Base-by-base conservation (phyloP, 2,113 vertebrate genomes). In the Cacatua alba region DNA sequence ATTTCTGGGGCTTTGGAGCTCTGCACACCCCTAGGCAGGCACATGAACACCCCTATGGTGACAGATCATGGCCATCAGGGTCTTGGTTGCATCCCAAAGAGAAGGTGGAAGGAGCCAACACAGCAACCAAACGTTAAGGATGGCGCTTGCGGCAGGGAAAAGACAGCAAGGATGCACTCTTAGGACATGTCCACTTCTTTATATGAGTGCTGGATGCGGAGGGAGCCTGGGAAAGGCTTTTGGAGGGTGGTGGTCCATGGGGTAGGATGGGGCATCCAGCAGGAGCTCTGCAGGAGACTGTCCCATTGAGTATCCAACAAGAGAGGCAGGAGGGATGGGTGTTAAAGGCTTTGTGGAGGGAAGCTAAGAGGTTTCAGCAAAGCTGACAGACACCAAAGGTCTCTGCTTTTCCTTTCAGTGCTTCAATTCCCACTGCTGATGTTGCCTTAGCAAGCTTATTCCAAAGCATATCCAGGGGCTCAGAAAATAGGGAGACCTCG, bases 151-250 rank as follows among this genome's bases (percentile, higher is more conserved):
- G 49, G 8, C 14, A 60, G 13, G 62, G 37, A 51, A 65, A 71
- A 25, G 24, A 37, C 14, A 17, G 15, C 44, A n/a, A 44, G 20
- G 24, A 48, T 2, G 4, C 0, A 0, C 13, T 70, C 6, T 28
- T 39, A 70, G 81, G 69, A 14, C 7, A 2, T 0, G 4, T 51
- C 11, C 39, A 43, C 39, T 76, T 76, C 57, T 52, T 35, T 41
- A 3, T 3, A 5, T 2, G 11, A 28, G 9, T 1, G 0, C 7
- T 10, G n/a, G 31, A 74, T 41, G 18, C 0, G 3, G 19, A 79
- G 13, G 10, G 17, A 51, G 11, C 31, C 46, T 31, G 37, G 82
- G 21, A 70, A 94, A 78, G 9, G 3, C 53, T 74, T 70, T 33
- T 7, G 23, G 69, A 79, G 63, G 26, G 64, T 87, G 55, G 4